phyloP scores from a whole-genome alignment of 23 tunicate genomes.

The Halocynthia roretzi region DNA sequence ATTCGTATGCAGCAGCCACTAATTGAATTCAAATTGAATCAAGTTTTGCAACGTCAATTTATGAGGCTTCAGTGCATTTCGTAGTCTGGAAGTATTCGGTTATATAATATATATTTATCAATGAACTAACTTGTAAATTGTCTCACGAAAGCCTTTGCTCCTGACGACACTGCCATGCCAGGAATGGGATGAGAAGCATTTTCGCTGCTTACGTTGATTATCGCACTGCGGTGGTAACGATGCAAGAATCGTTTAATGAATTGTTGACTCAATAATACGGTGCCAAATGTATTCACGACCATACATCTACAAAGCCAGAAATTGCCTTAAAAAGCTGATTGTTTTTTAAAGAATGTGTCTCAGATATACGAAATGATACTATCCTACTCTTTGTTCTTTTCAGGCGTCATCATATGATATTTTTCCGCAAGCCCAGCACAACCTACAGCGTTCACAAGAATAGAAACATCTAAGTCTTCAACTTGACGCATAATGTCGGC shows the following conservation, averaged over 20 bases:
- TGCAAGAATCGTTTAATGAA: slow-evolving; percentile 74
- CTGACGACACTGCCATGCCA: slow-evolving; percentile 93
- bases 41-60: not conserved
- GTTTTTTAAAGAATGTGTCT: not conserved
- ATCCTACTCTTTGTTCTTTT: slow-evolving; percentile 74
- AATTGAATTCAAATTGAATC: not conserved
- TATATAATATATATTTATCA: not conserved
- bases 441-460: slow-evolving; percentile 78
- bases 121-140: slow-evolving; percentile 57
- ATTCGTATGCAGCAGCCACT: slow-evolving; percentile 91
- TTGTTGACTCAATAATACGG: slow-evolving; percentile 71
- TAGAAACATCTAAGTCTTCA: slow-evolving; percentile 89
- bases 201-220: slow-evolving; percentile 78
- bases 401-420: slow-evolving; percentile 64
- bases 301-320: slow-evolving; percentile 43
- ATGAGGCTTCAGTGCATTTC: not conserved
- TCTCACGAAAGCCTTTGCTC: slow-evolving; percentile 73
- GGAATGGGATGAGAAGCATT: slow-evolving; percentile 91
- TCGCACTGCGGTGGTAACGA: slow-evolving; percentile 84
- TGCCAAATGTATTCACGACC: slow-evolving; percentile 77
- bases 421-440: slow-evolving; percentile 69
- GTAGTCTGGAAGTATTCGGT: not conserved
- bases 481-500: slow-evolving; percentile 69
- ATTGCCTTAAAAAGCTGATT: not conserved
- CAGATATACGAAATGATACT: not conserved